Percentiles rank a stretch among this genome's conserved stretches.
Conservation (phyloP, 2,797 vertebrate species). For the Natrix natrix region DNA sequence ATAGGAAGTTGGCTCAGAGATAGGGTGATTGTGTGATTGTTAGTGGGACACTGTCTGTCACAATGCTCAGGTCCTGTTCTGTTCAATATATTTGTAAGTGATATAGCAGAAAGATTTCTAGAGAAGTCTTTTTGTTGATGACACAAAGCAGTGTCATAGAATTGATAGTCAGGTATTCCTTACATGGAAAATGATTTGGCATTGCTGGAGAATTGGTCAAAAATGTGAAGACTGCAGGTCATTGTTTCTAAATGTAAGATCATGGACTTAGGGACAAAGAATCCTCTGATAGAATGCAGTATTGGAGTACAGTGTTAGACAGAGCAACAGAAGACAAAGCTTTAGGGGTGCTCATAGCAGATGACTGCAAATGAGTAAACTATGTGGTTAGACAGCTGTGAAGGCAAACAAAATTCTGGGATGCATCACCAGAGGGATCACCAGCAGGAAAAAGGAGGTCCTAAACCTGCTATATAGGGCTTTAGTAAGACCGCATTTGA, state of each 20-base stretch:
- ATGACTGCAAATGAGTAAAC: background rate
- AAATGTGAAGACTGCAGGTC: background rate
- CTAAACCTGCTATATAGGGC: background rate
- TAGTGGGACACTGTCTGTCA: too few species aligned
- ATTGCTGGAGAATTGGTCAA: background rate
- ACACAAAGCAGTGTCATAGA: background rate
- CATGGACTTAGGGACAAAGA: background rate
- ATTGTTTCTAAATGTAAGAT: background rate
- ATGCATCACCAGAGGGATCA: background rate
- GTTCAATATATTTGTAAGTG: too few species aligned
- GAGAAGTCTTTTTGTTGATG: too few species aligned
- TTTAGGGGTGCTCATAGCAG: background rate
- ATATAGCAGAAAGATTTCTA: too few species aligned
- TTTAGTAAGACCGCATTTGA: background rate
- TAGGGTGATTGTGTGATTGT: too few species aligned
- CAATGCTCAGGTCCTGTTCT: too few species aligned
- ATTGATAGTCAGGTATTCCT: background rate
- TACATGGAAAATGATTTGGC: background rate
- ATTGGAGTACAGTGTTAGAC: background rate
- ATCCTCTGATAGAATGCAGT: background rate
- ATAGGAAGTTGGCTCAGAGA: background rate
- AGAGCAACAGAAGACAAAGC: background rate
- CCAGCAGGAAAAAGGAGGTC: background rate
- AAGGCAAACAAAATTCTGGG: background rate
- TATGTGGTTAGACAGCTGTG: background rate